Conservation (phyloP, 2,113 vertebrate genomes). For the Amia ocellicauda region DNA sequence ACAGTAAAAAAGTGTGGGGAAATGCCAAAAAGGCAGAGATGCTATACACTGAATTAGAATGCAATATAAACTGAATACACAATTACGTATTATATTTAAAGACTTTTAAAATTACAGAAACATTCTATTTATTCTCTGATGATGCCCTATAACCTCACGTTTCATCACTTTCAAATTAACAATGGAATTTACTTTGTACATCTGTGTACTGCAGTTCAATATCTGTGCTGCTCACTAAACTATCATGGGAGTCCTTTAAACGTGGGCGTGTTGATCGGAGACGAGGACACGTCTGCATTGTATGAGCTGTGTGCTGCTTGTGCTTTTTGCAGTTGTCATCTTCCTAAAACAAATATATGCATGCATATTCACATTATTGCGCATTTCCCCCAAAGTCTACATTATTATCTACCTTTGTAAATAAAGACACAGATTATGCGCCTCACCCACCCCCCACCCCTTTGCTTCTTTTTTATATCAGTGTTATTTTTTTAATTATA, state of each 20-base stretch:
- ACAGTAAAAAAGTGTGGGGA: no score
- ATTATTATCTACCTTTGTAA: neutral
- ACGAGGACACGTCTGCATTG: neutral
- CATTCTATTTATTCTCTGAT: no score
- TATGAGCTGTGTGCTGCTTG: neutral
- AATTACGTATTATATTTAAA: no score
- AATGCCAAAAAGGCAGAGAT: no score
- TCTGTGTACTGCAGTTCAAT: neutral
- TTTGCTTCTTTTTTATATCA: neutral
- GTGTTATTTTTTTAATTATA: slow-evolving; percentile 5
- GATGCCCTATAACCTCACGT: no score
- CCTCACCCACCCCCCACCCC: neutral
- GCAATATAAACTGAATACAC: no score
- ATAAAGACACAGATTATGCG: neutral
- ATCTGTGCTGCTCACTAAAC: neutral
- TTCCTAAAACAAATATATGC: no score
- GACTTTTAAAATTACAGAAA: no score
- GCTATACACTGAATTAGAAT: no score
- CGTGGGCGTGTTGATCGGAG: neutral
- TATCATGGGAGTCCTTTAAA: slow-evolving; percentile 2
- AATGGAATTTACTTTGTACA: no score
- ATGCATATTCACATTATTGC: no score
- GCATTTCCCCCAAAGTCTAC: neutral
- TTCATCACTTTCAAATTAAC: no score
- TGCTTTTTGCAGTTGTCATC: neutral